These are phyloP conservation scores for Phyllostomus discolor DNA, from an alignment of 2,113 vertebrate genomes.

Conservation along the genomic window DNA sequence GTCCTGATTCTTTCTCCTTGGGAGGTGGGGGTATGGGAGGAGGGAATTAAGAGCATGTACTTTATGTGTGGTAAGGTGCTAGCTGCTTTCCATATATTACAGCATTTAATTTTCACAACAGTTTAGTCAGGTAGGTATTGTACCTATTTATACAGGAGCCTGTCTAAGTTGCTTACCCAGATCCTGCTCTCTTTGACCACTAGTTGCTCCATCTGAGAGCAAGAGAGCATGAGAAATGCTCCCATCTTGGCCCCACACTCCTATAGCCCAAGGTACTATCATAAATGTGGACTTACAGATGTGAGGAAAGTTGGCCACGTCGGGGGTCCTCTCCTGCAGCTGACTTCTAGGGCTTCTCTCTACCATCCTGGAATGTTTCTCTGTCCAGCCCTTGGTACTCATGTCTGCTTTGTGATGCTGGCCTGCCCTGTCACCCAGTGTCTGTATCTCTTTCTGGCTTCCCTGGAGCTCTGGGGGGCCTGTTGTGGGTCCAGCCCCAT, in stretches of 20 bases:
- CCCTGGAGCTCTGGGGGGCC: not conserved
- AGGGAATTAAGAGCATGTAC: not conserved
- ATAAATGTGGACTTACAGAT: not conserved
- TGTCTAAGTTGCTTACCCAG: not conserved
- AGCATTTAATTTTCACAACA: not conserved
- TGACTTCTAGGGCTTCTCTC: not conserved
- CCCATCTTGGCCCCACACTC: not conserved
- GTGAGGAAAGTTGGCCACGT: not conserved
- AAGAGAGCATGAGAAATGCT: not conserved
- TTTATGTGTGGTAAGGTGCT: not conserved
- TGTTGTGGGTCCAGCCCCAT: not conserved
- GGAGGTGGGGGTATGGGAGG: not conserved
- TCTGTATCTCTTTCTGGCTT: not conserved
- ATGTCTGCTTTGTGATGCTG: not conserved
- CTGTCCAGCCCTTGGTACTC: not conserved
- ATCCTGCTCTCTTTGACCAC: not conserved
- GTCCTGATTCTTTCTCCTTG: conserved; percentile 15
- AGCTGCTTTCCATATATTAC: not conserved
- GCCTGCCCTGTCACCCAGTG: not conserved
- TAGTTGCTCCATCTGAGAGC: not conserved
- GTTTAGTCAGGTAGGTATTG: not conserved
- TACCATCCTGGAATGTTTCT: not conserved
- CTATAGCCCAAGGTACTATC: not conserved
- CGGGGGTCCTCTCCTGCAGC: not conserved
- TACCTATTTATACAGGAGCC: not conserved